These are phyloP conservation scores for Tragelaphus strepsiceros DNA, from an alignment of 2,113 vertebrate genomes.

Conservation along the genomic window DNA sequence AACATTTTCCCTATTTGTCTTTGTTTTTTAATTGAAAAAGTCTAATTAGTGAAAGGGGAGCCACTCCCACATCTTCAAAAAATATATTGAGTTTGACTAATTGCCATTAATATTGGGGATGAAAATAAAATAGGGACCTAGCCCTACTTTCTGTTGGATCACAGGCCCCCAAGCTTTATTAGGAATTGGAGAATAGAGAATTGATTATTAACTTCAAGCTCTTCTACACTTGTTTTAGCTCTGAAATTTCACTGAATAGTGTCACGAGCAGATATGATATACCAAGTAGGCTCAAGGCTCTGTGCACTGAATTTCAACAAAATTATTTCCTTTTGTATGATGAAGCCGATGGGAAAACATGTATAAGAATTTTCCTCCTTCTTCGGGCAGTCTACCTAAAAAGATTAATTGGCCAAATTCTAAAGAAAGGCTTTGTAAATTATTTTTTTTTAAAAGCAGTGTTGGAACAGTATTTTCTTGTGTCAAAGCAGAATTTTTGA, in stretches of 20 bases:
- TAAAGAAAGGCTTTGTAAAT: conserved; percentile 29
- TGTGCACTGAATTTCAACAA: neutral
- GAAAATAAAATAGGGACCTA: neutral
- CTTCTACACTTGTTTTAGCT: neutral
- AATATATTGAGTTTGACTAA: neutral
- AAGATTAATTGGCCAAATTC: conserved; percentile 32
- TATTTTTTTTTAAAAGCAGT: neutral
- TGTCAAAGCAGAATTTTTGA: conserved; percentile 18
- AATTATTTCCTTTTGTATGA: neutral
- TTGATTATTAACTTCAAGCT: neutral
- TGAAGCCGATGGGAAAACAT: neutral
- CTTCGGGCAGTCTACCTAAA: neutral
- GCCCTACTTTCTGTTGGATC: neutral
- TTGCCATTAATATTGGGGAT: neutral
- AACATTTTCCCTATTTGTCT: neutral
- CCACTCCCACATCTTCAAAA: neutral
- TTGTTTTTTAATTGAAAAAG: neutral
- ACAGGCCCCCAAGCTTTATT: neutral
- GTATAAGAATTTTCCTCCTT: neutral
- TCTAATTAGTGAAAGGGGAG: neutral
- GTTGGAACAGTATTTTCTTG: conserved; percentile 26
- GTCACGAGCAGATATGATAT: neutral
- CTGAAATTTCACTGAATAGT: neutral
- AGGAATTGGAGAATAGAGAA: neutral
- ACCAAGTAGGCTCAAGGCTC: neutral